Percentiles rank a stretch among this genome's conserved stretches.
phyloP scores from a whole-genome alignment of 2,113 vertebrate genomes.

The Chloropsis hardwickii region DNA sequence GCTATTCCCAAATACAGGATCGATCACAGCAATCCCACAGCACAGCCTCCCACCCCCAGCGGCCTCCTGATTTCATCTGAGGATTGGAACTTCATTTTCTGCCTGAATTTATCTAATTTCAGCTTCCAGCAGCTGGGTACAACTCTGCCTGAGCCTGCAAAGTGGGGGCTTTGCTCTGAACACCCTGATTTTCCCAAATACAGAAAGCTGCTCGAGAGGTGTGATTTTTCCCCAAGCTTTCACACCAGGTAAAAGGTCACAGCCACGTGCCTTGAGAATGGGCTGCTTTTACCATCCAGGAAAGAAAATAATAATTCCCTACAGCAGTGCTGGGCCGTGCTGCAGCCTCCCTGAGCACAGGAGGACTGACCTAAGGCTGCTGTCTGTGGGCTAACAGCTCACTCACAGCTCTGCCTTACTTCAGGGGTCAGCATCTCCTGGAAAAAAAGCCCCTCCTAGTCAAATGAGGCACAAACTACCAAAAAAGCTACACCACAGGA shows the following conservation, averaged over 20 bases:
- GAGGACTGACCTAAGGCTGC: neutral
- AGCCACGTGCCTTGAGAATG: rapidly evolving
- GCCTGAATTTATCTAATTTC: neutral
- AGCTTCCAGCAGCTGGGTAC: neutral
- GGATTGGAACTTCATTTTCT: neutral
- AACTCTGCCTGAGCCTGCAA: neutral
- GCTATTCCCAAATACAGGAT: neutral
- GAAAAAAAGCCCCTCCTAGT: rapidly evolving
- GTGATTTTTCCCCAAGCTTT: neutral
- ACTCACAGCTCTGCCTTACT: neutral
- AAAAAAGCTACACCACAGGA: neutral
- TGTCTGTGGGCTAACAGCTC: neutral
- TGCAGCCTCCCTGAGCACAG: neutral
- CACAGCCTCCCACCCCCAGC: rapidly evolving
- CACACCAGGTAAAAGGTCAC: neutral
- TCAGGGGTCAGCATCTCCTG: neutral
- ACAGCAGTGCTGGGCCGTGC: neutral
- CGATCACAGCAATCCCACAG: neutral
- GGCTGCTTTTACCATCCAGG: neutral
- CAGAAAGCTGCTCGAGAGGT: neutral
- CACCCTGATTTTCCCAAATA: neutral
- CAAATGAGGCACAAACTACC: neutral
- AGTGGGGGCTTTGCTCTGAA: neutral
- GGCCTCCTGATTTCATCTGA: neutral
- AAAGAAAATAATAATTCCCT: neutral